Evolutionary conservation across 2,113 vertebrate species (phyloP).

Genomic region (Hemibagrus wyckioides): DNA sequence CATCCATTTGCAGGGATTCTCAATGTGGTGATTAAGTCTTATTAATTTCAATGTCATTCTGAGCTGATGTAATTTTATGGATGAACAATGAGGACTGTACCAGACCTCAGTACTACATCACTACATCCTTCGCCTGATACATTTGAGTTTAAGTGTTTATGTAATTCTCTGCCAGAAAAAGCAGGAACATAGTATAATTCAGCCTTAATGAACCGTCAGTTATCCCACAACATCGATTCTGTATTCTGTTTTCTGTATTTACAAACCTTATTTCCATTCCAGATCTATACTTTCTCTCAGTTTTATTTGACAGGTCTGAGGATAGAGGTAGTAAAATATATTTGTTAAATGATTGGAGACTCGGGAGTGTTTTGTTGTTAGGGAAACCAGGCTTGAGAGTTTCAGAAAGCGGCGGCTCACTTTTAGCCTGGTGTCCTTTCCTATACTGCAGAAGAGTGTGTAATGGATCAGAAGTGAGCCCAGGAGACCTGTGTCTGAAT

Average conservation of each 20-base stretch:
- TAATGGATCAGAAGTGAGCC: constrained; percentile 67
- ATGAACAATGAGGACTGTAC: constrained; percentile 55
- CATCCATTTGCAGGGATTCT: constrained; percentile 54
- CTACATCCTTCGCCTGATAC: neutral
- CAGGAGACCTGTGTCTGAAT: constrained; percentile 69
- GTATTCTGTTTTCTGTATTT: neutral
- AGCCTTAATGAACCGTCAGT: neutral
- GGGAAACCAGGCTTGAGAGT: constrained; percentile 50
- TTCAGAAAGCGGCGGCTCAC: constrained; percentile 50
- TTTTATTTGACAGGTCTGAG: constrained; percentile 24
- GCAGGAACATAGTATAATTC: constrained; percentile 17
- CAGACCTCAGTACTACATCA: constrained; percentile 48
- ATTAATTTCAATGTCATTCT: constrained; percentile 67
- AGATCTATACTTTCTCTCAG: constrained; percentile 7
- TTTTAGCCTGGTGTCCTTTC: constrained; percentile 48
- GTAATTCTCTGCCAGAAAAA: neutral
- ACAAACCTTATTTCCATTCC: neutral
- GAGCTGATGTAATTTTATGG: constrained; percentile 48
- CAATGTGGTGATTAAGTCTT: constrained; percentile 64
- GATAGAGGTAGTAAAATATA: constrained; percentile 33
- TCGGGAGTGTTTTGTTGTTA: constrained; percentile 54
- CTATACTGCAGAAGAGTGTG: constrained; percentile 68
- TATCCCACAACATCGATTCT: neutral
- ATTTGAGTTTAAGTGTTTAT: constrained; percentile 4
- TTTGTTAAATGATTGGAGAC: constrained; percentile 24